Percentiles rank a stretch among this genome's conserved stretches.
Evolutionary conservation across 2,888 invertebrate genomes (phyloP).

Genomic region (Acleris holmiana): DNA sequence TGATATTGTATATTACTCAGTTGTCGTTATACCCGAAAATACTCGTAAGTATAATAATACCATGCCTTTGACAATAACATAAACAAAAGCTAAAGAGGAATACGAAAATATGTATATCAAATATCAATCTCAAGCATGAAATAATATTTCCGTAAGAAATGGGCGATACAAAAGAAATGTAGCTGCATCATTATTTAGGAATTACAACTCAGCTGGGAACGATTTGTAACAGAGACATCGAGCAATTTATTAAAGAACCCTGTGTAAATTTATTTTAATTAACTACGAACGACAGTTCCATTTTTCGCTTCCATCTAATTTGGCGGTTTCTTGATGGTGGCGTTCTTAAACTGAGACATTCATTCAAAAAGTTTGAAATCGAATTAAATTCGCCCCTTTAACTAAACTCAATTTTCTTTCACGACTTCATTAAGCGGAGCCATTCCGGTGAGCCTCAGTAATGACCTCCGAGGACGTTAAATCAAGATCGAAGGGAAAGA

Average conservation of each 20-base stretch:
- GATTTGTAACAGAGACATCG: conserved; percentile 66
- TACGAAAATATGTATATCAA: conserved; percentile 17
- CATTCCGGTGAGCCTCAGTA: conserved; percentile 81
- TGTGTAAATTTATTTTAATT: conserved; percentile 79
- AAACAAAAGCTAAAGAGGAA: conserved; percentile 7
- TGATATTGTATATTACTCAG: background rate
- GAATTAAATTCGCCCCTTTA: conserved; percentile 83
- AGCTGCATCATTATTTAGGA: conserved; percentile 58
- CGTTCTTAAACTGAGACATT: conserved; percentile 74
- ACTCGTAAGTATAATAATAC: background rate
- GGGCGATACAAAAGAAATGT: conserved; percentile 39
- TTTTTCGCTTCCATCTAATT: conserved; percentile 74
- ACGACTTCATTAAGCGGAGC: conserved; percentile 82
- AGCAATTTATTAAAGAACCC: conserved; percentile 68
- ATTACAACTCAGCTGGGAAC: conserved; percentile 61
- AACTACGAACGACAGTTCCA: conserved; percentile 70
- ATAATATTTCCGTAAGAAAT: conserved; percentile 22
- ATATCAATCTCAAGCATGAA: conserved; percentile 19
- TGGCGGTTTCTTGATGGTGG: conserved; percentile 65
- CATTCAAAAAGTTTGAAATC: conserved; percentile 81
- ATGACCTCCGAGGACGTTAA: conserved; percentile 82
- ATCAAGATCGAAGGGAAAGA: conserved; percentile 79
- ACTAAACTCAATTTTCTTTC: conserved; percentile 83
- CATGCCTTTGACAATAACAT: background rate
- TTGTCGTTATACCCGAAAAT: background rate